Base-by-base conservation (phyloP, 2,888 invertebrate genomes). In the Drosophila aldrichi region DNA sequence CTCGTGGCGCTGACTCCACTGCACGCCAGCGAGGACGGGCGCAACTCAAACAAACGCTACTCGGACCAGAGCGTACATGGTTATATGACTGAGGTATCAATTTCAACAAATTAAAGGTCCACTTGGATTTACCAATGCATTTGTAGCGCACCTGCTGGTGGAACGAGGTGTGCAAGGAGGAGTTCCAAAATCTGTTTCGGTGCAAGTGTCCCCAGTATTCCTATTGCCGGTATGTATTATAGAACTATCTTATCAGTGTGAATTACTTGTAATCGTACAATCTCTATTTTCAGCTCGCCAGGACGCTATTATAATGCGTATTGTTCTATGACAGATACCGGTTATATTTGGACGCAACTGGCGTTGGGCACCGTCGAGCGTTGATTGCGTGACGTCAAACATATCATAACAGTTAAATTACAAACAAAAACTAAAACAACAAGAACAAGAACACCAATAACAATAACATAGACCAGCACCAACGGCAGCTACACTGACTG, bases 91-190 rank as follows among this genome's bases (percentile, higher is more conserved):
- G 97, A 97, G 95, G 97, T 97, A 57, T 22, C 16, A 22, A 38
- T 52, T 22, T 9, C 14, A 25, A 22, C 38, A 38, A 38, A 10
- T 10, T 18, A 16, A 34, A 16, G 2, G 25, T 51, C 18, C 32
- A 49, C 0, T 49, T 18, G 32, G 34, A 49, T 49, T 34, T 20
- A 49, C 12, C 7, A 14, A 9, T 18, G 10, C 3, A 16, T 22
- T 93, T 94, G 14, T 92, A 97, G 97, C 95, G 97, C 91, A 97
- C 96, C 57, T 97, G 97, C 92, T 97, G 97, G 97, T 97, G 97
- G 96, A 97, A 97, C 92, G 97, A 98, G 94, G 95, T 97, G 20
- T 98, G 97, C 94, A 97, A 98, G 91, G 97, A 97, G 91, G 97
- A 97, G 93, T 97, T 97, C 91, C 97, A 97, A 93, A 96, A 95